Base-by-base conservation (phyloP, 1,140 invertebrate species). In the Hormaphis cornu region DNA sequence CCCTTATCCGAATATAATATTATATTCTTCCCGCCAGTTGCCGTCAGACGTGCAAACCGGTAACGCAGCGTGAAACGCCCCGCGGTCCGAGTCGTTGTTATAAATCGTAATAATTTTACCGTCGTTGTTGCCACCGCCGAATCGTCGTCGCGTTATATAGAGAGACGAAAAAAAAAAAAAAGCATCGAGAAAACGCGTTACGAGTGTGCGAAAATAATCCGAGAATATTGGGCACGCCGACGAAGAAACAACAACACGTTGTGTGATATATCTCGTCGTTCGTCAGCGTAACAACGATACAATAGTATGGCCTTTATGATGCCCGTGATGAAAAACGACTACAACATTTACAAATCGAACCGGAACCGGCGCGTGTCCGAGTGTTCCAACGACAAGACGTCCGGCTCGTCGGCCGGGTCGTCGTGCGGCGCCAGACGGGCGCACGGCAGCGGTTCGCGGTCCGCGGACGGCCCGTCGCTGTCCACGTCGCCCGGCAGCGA, bases 291-390 rank as follows among this genome's bases (percentile, higher is more conserved):
- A 8, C 4, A 4, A 0, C 9, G 33, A 0, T n/a, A 52, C 14
- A 50, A 22, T 56, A 54, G 76, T 77, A 93, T 93, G 90, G 90
- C 90, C 81, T 93, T 93, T 80, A 92, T 93, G 90, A 91, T 92
- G 88, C 90, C 90, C 42, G 89, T 93, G 72, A 85, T 93, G 78
- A 92, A 91, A 83, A 93, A 93, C 80, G 89, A 93, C 79, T 93
- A 89, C 83, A 89, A 93, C 77, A 92, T 93, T 77, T 93, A 93
- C 82, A 89, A 90, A 80, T 87, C 86, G 70, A 87, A 88, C 78
- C 83, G 89, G 61, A 84, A 83, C 70, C 81, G 89, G 63, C 82
- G 86, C 30, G 83, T 83, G 24, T 90, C 88, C 9, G 89, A 91
- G 76, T 87, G 86, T 70, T 85, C 86, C 22, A 86, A 86, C 80